phyloP scores from a whole-genome alignment of 2,888 invertebrate species.

The Boloria selene region DNA sequence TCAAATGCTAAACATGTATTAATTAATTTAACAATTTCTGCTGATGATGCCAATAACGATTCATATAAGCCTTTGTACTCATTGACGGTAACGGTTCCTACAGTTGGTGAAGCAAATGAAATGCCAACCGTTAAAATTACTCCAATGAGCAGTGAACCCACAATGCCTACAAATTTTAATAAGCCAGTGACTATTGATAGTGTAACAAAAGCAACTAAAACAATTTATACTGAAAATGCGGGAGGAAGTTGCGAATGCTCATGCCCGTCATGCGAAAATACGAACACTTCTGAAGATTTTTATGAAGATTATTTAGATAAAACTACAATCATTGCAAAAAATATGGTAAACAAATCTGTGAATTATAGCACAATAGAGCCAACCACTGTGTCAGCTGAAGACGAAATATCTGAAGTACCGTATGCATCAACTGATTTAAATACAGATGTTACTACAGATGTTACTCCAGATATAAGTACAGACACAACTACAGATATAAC shows the following conservation, averaged over 20 bases:
- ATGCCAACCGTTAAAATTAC: conserved; percentile 82
- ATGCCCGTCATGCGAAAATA: conserved; percentile 85
- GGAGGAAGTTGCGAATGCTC: conserved; percentile 89
- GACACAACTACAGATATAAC: conserved; percentile 50
- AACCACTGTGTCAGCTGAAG: background rate
- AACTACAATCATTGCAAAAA: conserved; percentile 42
- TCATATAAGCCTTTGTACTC: conserved; percentile 87
- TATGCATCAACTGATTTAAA: conserved; percentile 23
- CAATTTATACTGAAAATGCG: conserved; percentile 58
- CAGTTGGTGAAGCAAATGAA: conserved; percentile 77
- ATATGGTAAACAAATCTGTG: conserved; percentile 35
- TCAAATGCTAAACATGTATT: conserved; percentile 85
- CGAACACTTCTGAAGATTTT: conserved; percentile 60
- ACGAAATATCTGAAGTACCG: conserved; percentile 4
- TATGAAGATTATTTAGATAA: conserved; percentile 66
- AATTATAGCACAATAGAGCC: conserved; percentile 40
- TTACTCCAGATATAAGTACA: conserved; percentile 30
- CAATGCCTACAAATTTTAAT: conserved; percentile 69
- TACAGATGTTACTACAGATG: conserved; percentile 25
- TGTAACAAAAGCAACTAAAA: conserved; percentile 50
- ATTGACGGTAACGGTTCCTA: conserved; percentile 90
- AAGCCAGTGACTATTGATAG: conserved; percentile 69
- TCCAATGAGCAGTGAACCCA: conserved; percentile 71
- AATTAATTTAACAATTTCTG: conserved; percentile 91
- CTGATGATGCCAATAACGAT: conserved; percentile 79